Evolutionary conservation across 2,888 invertebrate genomes (phyloP).

Genomic region (Salticus scenicus): DNA sequence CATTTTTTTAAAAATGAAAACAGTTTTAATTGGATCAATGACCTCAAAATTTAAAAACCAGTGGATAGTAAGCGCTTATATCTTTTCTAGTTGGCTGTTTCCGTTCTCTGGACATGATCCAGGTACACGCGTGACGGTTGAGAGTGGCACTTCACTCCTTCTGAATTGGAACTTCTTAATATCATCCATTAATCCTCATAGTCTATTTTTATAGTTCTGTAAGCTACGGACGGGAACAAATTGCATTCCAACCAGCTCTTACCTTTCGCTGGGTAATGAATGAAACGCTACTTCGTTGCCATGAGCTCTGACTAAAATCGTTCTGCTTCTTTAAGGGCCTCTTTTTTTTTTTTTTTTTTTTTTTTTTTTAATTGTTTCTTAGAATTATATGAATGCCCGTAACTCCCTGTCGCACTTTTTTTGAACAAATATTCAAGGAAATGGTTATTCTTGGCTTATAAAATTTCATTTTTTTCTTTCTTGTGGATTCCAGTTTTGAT

Average conservation of each 20-base stretch:
- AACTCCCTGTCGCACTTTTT: too few species aligned
- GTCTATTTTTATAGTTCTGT: not conserved
- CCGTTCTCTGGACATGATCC: not conserved
- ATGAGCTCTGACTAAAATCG: not conserved
- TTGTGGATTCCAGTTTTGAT: too few species aligned
- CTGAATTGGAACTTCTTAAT: conserved; percentile 6
- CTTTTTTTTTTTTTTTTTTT: too few species aligned
- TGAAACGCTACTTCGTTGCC: not conserved
- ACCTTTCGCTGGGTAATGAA: not conserved
- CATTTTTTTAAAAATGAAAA: too few species aligned
- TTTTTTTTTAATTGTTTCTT: too few species aligned
- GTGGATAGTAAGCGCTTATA: not conserved
- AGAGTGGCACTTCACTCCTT: not conserved
- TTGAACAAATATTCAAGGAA: too few species aligned
- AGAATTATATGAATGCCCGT: too few species aligned
- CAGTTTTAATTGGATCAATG: not conserved
- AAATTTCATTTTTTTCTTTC: too few species aligned
- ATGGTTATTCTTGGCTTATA: too few species aligned
- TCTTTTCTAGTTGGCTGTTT: not conserved
- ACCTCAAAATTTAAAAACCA: not conserved
- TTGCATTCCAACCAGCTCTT: not conserved
- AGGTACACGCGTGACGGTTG: not conserved
- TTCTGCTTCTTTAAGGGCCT: too few species aligned
- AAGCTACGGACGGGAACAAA: not conserved
- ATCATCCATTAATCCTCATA: conserved; percentile 1